These are phyloP conservation scores for Calvadosia cruxmelitensis DNA, from an alignment of 30 jellyfish, hydroid and myxozoan genomes.

Conservation along the genomic window DNA sequence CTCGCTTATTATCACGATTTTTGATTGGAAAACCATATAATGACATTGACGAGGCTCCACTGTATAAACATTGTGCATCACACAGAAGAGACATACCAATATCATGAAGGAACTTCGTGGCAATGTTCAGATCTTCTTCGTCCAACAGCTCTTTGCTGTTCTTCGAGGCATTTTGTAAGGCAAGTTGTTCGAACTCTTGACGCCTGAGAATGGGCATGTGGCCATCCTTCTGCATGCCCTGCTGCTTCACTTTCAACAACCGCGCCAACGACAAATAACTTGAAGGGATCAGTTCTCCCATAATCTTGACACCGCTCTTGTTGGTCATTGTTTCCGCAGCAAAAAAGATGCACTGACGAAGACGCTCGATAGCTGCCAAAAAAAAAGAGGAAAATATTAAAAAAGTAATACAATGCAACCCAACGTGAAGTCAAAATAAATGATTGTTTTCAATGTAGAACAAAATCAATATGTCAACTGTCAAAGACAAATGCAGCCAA, in stretches of 20 bases:
- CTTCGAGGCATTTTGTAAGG: constrained; percentile 23
- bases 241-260: constrained; percentile 25
- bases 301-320: constrained; percentile 30
- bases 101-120: constrained; percentile 66
- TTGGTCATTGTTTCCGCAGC: constrained; percentile 58
- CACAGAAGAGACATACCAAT: constrained; percentile 34
- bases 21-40: no score
- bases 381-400: background rate
- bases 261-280: constrained; percentile 48
- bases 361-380: constrained; percentile 28
- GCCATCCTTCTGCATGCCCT: constrained; percentile 19
- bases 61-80: no score
- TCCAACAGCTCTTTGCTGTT: constrained; percentile 36
- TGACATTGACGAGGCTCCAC: no score
- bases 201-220: constrained; percentile 52
- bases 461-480: no score
- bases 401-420: no score
- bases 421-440: no score
- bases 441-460: no score
- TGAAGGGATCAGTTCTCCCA: constrained; percentile 90
- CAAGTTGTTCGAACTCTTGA: constrained; percentile 41
- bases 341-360: constrained; percentile 39
- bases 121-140: constrained; percentile 61
- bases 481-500: no score
- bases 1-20: no score